phyloP scores from a whole-genome alignment of 2,113 vertebrate species.

The Epinephelus moara region DNA sequence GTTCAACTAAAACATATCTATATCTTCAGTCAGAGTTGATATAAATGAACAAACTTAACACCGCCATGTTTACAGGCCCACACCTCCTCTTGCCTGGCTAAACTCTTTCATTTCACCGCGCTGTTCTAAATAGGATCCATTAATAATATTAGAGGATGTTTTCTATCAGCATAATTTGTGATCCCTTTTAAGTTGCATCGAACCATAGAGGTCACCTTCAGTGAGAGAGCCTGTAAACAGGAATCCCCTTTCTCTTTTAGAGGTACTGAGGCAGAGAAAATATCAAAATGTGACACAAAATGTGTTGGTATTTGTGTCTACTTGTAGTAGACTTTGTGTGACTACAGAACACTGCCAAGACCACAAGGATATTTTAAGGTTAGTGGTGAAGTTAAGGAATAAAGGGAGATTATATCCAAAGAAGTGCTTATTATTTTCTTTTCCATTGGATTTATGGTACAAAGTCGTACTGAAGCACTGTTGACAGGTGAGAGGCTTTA shows the following conservation, averaged over 20 bases:
- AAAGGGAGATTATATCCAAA: too few relatives aligned
- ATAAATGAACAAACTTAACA: neutral
- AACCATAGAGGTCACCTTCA: slow-evolving; percentile 16
- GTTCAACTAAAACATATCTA: neutral
- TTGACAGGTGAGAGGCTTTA: too few relatives aligned
- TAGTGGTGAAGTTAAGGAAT: too few relatives aligned
- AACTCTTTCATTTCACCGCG: neutral
- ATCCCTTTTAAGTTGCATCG: neutral
- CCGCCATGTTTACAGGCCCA: neutral
- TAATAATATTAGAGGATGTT: slow-evolving; percentile 25
- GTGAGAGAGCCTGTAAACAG: neutral
- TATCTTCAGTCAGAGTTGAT: neutral
- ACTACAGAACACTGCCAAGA: neutral
- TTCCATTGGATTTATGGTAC: too few relatives aligned
- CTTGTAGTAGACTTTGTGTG: too few relatives aligned
- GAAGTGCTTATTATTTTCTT: too few relatives aligned
- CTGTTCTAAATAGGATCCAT: slow-evolving; percentile 2
- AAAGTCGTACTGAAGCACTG: too few relatives aligned
- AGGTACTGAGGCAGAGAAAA: neutral
- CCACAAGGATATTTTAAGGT: neutral
- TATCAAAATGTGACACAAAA: neutral
- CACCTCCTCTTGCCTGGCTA: neutral
- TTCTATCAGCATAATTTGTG: slow-evolving; percentile 6
- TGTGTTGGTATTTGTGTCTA: neutral
- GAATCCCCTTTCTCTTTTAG: neutral